Conservation (phyloP, 2,113 vertebrate species). For the Polypterus senegalus region DNA sequence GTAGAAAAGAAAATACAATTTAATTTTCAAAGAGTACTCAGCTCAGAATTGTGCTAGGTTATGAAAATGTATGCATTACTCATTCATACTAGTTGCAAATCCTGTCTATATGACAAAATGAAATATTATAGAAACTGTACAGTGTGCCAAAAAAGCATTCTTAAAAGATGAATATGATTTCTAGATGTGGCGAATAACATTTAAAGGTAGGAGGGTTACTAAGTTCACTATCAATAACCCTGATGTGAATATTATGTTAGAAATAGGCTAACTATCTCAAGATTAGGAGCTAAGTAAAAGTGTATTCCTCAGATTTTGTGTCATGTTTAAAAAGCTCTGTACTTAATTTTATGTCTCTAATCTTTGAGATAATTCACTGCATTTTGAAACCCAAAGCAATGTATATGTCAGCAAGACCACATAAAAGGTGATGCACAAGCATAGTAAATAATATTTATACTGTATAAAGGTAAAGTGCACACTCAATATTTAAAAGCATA, state of each 20-base stretch:
- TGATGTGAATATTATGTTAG: constrained; percentile 11
- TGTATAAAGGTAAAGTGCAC: too few relatives aligned
- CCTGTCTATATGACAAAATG: not conserved
- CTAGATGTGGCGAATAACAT: constrained; percentile 3
- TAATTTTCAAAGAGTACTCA: too few relatives aligned
- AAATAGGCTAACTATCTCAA: constrained; percentile 2
- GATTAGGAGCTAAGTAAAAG: constrained; percentile 8
- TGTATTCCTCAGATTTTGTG: not conserved
- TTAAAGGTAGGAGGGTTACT: not conserved
- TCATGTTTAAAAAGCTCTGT: too few relatives aligned
- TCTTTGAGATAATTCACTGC: too few relatives aligned
- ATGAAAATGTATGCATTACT: constrained; percentile 5
- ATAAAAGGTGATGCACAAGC: too few relatives aligned
- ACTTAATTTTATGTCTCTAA: too few relatives aligned
- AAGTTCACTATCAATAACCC: constrained; percentile 5
- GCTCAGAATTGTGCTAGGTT: not conserved
- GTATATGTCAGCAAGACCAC: too few relatives aligned
- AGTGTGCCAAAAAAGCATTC: not conserved
- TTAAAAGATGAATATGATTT: not conserved
- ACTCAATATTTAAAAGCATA: too few relatives aligned
- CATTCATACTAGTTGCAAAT: not conserved
- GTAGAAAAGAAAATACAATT: too few relatives aligned
- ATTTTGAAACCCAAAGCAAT: too few relatives aligned
- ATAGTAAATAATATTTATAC: too few relatives aligned
- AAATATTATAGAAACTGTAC: constrained; percentile 6